Conservation (phyloP, 2,113 vertebrate species). For the Erythrocercus mccallii region DNA sequence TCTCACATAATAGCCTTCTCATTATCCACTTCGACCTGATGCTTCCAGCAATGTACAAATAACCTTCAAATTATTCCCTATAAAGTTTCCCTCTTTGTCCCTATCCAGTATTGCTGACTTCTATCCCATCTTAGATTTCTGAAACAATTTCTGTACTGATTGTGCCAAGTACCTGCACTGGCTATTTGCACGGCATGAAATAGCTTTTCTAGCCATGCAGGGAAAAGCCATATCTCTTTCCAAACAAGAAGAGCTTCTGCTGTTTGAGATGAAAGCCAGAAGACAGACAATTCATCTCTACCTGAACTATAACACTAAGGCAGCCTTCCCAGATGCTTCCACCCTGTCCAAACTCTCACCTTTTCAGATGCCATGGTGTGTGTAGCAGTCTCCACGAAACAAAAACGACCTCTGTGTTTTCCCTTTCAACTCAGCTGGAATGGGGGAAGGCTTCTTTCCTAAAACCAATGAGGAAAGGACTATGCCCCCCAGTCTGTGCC, state of each 20-base stretch:
- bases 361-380: slow-evolving; percentile 51
- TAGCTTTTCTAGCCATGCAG: not conserved
- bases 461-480: slow-evolving; percentile 4
- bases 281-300: not conserved
- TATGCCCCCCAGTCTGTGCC: not conserved
- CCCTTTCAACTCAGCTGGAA: not conserved
- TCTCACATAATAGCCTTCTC: not conserved
- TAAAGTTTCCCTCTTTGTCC: not conserved
- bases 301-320: not conserved
- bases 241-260: not conserved
- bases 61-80: not conserved
- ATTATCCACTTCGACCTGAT: not conserved
- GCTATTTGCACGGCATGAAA: not conserved
- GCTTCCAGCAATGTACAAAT: not conserved
- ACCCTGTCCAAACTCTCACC: slow-evolving; percentile 25
- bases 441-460: not conserved
- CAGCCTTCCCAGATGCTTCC: rapidly evolving
- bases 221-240: not conserved
- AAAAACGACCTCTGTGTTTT: not conserved
- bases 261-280: not conserved
- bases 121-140: not conserved
- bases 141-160: not conserved
- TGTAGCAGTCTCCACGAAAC: not conserved
- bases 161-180: not conserved
- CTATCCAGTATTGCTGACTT: not conserved